phyloP scores from a whole-genome alignment of 2,113 vertebrate species.

The Ammospiza nelsoni region DNA sequence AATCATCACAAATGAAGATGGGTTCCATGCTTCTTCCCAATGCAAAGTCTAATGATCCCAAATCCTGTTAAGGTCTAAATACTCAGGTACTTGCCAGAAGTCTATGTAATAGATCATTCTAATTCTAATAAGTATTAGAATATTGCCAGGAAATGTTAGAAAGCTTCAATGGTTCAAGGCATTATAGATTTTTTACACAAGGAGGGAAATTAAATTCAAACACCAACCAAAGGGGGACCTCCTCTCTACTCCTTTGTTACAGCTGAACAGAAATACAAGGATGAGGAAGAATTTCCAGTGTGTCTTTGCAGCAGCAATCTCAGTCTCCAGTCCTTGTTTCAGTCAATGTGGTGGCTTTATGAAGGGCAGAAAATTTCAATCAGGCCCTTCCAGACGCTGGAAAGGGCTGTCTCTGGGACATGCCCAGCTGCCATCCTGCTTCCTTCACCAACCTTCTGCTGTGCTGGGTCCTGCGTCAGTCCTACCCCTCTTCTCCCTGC shows the following conservation, averaged over 20 bases:
- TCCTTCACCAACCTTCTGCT: neutral
- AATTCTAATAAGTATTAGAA: neutral
- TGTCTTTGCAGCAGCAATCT: neutral
- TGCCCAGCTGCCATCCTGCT: neutral
- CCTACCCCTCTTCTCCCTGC: neutral
- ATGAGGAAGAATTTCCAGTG: neutral
- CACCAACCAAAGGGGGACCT: fast-evolving
- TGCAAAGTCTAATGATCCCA: neutral
- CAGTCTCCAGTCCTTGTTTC: neutral
- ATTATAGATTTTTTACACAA: neutral
- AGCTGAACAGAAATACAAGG: neutral
- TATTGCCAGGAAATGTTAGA: neutral
- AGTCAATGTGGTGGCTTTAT: neutral
- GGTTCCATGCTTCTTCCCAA: neutral
- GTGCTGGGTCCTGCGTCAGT: neutral
- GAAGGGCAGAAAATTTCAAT: neutral
- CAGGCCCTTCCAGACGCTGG: neutral
- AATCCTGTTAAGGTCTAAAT: neutral
- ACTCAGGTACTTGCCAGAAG: neutral
- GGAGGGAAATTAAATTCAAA: neutral
- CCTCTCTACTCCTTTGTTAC: neutral
- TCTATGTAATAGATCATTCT: neutral
- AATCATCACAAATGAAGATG: neutral
- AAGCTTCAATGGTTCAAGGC: neutral
- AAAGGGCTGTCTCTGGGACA: neutral